Evolutionary conservation across 2,888 invertebrate genomes (phyloP).

Genomic region (Heliconius ethilla): DNA sequence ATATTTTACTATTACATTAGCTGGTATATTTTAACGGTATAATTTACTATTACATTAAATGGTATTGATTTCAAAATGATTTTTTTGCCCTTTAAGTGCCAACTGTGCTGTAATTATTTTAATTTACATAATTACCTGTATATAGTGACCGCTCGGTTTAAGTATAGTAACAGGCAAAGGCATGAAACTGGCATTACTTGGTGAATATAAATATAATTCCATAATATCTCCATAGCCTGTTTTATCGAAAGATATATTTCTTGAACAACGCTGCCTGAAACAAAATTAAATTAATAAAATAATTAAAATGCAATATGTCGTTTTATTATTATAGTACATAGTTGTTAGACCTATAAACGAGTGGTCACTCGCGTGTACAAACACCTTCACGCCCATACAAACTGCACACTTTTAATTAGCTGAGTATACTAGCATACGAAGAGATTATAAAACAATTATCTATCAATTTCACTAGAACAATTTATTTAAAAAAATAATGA

Average conservation of each 20-base stretch:
- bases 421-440: constrained; percentile 19
- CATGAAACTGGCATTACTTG: constrained; percentile 51
- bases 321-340: background rate
- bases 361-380: constrained; percentile 10
- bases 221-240: constrained; percentile 54
- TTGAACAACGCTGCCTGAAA: constrained; percentile 59
- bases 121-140: constrained; percentile 59
- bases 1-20: no score
- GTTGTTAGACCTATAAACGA: constrained; percentile 18
- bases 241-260: constrained; percentile 56
- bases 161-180: constrained; percentile 58
- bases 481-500: background rate
- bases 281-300: background rate
- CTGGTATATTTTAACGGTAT: no score
- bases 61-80: no score
- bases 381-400: constrained; percentile 29
- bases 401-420: constrained; percentile 22
- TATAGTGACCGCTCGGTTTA: constrained; percentile 58
- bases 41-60: no score
- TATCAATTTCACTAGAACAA: background rate
- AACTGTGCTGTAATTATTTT: background rate
- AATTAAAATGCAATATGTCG: background rate
- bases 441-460: constrained; percentile 17
- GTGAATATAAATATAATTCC: constrained; percentile 55
- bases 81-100: no score